Percentiles rank a stretch among this genome's conserved stretches.
Conservation (phyloP, 2,797 vertebrate species). For the Myiotriccus ornatus region DNA sequence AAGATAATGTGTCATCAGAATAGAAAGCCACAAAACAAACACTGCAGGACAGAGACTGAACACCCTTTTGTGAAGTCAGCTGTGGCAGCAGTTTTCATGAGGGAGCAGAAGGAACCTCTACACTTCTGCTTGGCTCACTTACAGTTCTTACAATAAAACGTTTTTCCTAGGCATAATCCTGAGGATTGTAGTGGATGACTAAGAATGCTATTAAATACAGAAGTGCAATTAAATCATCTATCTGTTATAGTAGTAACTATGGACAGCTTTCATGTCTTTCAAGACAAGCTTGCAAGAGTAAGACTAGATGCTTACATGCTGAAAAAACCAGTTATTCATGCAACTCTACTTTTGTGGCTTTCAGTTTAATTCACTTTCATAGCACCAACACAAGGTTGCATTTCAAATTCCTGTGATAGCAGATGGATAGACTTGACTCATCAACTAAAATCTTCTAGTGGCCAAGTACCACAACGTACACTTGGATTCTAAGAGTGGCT, state of each 20-base stretch:
- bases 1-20: not conserved
- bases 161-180: not conserved
- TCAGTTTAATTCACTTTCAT: not conserved
- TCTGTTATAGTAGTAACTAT: not conserved
- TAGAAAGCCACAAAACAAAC: not conserved
- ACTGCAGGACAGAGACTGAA: not conserved
- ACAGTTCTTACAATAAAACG: not conserved
- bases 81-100: not conserved
- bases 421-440: not conserved
- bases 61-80: not conserved
- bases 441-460: rapidly evolving
- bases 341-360: not conserved
- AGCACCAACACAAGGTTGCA: not conserved
- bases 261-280: not conserved
- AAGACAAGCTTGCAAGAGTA: not conserved
- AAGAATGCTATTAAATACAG: not conserved
- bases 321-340: not conserved
- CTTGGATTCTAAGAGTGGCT: not conserved
- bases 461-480: rapidly evolving
- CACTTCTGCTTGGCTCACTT: not conserved
- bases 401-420: not conserved
- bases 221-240: not conserved
- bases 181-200: not conserved
- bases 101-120: not conserved
- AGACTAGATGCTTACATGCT: not conserved